phyloP scores from a whole-genome alignment of 2,888 invertebrate species.

The Phortica magna region DNA sequence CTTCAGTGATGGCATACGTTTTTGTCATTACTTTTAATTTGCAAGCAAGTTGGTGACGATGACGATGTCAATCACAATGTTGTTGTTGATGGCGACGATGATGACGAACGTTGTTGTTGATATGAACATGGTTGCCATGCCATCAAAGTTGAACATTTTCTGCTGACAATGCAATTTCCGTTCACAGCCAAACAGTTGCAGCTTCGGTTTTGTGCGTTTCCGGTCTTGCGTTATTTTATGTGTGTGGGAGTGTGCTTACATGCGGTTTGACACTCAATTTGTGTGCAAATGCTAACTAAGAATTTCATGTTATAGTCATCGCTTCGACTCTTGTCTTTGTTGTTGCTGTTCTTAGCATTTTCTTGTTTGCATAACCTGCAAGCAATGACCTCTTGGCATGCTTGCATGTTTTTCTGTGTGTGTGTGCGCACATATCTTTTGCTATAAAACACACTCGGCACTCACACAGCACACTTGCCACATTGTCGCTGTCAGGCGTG shows the following conservation, averaged over 20 bases:
- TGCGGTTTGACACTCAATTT: not conserved
- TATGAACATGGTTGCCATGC: no score
- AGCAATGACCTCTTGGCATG: no score
- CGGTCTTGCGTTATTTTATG: not conserved
- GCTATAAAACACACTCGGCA: no score
- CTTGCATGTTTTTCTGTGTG: no score
- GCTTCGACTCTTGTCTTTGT: no score
- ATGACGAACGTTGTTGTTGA: not conserved
- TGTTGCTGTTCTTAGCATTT: no score
- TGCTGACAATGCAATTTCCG: conserved; percentile 9
- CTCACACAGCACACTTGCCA: no score
- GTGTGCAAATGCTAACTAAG: not conserved
- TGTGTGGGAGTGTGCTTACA: not conserved
- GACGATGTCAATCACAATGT: not conserved
- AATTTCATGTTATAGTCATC: no score
- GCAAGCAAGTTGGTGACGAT: not conserved
- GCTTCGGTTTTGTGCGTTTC: not conserved
- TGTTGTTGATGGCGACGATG: not conserved
- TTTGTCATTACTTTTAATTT: conserved; percentile 24
- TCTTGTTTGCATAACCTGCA: no score
- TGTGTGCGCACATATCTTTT: no score
- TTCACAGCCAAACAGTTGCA: not conserved
- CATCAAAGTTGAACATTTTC: not conserved
- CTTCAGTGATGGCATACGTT: conserved; percentile 37
- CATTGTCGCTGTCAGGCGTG: no score